Evolutionary conservation across 2,888 invertebrate species (phyloP).

Genomic region (Drosophila quinaria): DNA sequence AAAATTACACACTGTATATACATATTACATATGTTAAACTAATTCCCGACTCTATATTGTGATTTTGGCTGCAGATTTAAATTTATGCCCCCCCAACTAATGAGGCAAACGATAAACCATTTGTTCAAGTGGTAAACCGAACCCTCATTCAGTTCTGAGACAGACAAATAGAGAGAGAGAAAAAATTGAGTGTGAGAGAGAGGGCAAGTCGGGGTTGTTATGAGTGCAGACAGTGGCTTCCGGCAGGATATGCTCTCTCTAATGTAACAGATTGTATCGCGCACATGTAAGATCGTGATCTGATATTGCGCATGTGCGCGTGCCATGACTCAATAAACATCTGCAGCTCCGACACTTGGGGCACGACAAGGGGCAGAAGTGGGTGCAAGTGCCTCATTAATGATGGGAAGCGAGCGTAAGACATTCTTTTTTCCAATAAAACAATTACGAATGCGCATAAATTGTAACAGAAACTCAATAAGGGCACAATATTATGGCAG

Average conservation of each 20-base stretch:
- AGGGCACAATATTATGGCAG: conserved; percentile 50
- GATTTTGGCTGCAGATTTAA: background rate
- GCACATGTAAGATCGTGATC: conserved; percentile 43
- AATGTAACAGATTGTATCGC: background rate
- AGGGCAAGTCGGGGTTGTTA: conserved; percentile 34
- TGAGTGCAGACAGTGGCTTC: conserved; percentile 38
- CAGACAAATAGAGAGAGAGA: background rate
- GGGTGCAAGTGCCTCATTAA: conserved; percentile 67
- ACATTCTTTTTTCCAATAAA: conserved; percentile 59
- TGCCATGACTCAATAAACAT: conserved; percentile 64
- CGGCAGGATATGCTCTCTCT: conserved; percentile 55
- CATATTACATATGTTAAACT: conserved; percentile 1
- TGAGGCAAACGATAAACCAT: conserved; percentile 50
- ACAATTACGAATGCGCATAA: conserved; percentile 75
- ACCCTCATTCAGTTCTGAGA: conserved; percentile 15
- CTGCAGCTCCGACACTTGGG: conserved; percentile 38
- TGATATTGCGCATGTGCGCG: conserved; percentile 69
- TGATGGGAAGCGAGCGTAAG: conserved; percentile 60
- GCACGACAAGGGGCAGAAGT: conserved; percentile 19
- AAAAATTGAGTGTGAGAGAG: background rate
- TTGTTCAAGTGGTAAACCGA: conserved; percentile 41
- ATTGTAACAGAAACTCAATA: conserved; percentile 47
- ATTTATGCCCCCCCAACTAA: conserved; percentile 37
- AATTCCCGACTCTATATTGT: background rate
- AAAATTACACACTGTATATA: background rate